A percentile compares a stretch with the other conserved stretches of the same genome.
These are phyloP conservation scores for Mallateleia sp. DNA, from an alignment of 2,888 invertebrate species.

Conservation along the genomic window DNA sequence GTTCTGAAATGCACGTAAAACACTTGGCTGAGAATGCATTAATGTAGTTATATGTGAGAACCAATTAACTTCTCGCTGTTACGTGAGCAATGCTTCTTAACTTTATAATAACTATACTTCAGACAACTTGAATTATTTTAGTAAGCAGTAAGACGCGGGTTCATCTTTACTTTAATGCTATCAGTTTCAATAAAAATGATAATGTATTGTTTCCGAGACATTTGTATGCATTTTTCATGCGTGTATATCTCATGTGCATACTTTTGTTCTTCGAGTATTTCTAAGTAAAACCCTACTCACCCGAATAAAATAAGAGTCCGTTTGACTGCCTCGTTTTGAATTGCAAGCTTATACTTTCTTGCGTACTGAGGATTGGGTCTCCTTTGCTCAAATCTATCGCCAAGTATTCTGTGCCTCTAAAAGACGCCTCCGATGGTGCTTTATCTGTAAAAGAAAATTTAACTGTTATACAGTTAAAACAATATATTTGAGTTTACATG, in stretches of 20 bases:
- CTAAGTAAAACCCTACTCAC: slow-evolving; percentile 90
- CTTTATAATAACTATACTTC: slow-evolving; percentile 20
- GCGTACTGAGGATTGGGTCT: slow-evolving; percentile 96
- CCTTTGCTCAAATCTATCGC: slow-evolving; percentile 97
- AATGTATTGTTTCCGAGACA: slow-evolving; percentile 32
- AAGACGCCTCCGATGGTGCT: slow-evolving; percentile 98
- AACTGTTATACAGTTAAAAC: slow-evolving; percentile 64
- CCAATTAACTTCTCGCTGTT: slow-evolving; percentile 17
- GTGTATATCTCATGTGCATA: slow-evolving; percentile 9
- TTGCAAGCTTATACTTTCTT: slow-evolving; percentile 97
- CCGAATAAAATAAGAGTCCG: slow-evolving; percentile 98
- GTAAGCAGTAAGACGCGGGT: not conserved
- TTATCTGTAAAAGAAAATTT: slow-evolving; percentile 92
- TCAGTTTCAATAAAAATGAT: slow-evolving; percentile 41
- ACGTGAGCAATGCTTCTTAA: slow-evolving; percentile 5
- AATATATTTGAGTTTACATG: too few species aligned
- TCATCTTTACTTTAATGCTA: not conserved
- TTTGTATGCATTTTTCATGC: slow-evolving; percentile 30
- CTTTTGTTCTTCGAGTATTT: slow-evolving; percentile 26
- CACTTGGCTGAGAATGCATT: not conserved
- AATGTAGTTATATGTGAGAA: slow-evolving; percentile 41
- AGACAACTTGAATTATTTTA: slow-evolving; percentile 12
- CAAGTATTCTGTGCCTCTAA: slow-evolving; percentile 97
- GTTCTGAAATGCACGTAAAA: slow-evolving; percentile 12
- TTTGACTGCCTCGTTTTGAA: slow-evolving; percentile 98